These are phyloP conservation scores for Drosophila orena DNA, from an alignment of 1,140 invertebrate species.

Conservation along the genomic window DNA sequence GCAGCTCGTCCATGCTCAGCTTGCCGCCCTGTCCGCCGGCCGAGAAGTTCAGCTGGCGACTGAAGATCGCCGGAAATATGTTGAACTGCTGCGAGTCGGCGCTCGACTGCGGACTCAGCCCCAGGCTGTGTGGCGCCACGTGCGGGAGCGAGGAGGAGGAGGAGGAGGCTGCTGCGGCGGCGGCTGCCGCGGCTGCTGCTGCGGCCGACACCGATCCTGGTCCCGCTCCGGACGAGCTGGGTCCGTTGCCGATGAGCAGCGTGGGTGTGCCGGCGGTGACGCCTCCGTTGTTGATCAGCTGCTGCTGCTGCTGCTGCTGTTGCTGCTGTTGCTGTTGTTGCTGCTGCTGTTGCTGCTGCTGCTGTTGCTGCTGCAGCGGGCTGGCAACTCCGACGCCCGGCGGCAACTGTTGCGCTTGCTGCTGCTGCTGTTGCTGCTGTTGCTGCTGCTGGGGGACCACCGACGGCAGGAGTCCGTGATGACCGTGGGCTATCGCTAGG, in stretches of 20 bases:
- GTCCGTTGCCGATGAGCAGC: slow-evolving; percentile 70
- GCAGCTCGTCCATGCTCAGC: slow-evolving; percentile 90
- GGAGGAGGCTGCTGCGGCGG: neutral
- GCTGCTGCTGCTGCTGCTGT: slow-evolving; percentile 46
- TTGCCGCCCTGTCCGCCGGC: slow-evolving; percentile 87
- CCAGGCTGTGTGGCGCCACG: slow-evolving; percentile 85
- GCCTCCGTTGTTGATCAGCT: slow-evolving; percentile 55
- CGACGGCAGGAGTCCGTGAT: slow-evolving; percentile 78
- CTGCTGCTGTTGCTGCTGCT: slow-evolving; percentile 64
- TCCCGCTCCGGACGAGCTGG: slow-evolving; percentile 82
- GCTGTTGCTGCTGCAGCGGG: slow-evolving; percentile 65
- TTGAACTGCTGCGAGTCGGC: slow-evolving; percentile 92
- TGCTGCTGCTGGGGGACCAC: slow-evolving; percentile 52
- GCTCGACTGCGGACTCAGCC: slow-evolving; percentile 86
- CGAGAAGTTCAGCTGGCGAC: slow-evolving; percentile 93
- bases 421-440: slow-evolving; percentile 55
- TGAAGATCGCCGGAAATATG: slow-evolving; percentile 95
- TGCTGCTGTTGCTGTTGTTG: slow-evolving; percentile 57
- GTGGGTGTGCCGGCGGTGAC: slow-evolving; percentile 50
- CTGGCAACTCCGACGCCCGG: slow-evolving; percentile 36
- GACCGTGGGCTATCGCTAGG: slow-evolving; percentile 61
- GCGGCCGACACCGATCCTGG: slow-evolving; percentile 73
- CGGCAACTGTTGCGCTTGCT: slow-evolving; percentile 55
- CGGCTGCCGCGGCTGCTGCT: slow-evolving; percentile 26
- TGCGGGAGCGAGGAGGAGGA: slow-evolving; percentile 39